Evolutionary conservation across 92 coral and sea anemone species (phyloP), one percentile per base, ranked within the genome.

Genomic region (Umimayanthus chanpuru): DNA sequence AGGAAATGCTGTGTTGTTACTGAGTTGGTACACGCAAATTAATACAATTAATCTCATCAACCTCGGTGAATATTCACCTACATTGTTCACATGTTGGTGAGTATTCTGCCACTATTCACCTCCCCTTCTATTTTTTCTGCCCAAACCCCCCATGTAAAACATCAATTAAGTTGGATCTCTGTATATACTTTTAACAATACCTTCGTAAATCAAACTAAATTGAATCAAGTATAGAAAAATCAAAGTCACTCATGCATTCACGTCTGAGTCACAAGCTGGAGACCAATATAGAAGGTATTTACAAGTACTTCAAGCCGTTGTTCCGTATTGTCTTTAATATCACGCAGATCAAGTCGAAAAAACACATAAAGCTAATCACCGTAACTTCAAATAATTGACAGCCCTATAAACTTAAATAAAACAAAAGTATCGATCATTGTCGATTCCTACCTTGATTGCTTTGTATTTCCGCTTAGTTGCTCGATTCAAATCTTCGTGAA

Each of bases 401-500:
- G 20, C 26, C 30, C 21, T 61, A 65, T 56, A 38, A 67, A 38
- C n/a, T 21, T 64, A 61, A 49, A 75, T 7, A 56, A 85, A 41
- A 18, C 26, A 23, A 18, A 74, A 85, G 71, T 74, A 73, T 61
- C 71, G 53, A 76, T 23, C 16, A 70, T 40, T 77, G 29, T 29
- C 58, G 10, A 3, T 77, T 40, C 90, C 20, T 87, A 96, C 98
- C 97, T 96, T 96, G 86, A 94, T 92, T 6, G 96, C 91, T 84
- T 96, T 96, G 92, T 94, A 94, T 58, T 96, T 94, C 78, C 92
- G 91, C 86, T 94, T 92, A 1, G 94, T 93, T 36, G 98, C 95
- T 73, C 98, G 88, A 85, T 96, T 96, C 82, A 96, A 75, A 90
- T 96, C 98, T 79, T 96, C 98, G 88, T 96, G 98, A 40, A 96